phyloP scores from a whole-genome alignment of 2,113 vertebrate species.

The Gymnobelideus leadbeateri region DNA sequence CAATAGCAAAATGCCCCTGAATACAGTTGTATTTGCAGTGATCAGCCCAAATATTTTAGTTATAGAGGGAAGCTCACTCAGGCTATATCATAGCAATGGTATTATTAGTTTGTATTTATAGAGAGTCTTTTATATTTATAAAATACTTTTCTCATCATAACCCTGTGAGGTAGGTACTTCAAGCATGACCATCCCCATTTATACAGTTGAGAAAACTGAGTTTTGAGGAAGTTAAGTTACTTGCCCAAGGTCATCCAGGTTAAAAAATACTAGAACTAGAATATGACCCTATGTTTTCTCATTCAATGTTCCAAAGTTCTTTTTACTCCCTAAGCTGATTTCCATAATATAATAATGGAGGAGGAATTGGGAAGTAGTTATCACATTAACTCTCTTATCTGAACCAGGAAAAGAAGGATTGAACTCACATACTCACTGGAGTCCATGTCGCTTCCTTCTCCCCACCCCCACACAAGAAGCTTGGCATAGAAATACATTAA shows the following conservation, averaged over 20 bases:
- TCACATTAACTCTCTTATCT: not conserved
- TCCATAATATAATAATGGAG: not conserved
- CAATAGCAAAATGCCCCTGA: not conserved
- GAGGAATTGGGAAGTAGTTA: too few species aligned
- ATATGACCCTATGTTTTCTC: not conserved
- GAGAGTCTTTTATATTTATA: not conserved
- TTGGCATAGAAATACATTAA: not conserved
- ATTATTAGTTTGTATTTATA: not conserved
- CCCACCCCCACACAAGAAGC: too few species aligned
- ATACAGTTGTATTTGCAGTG: not conserved
- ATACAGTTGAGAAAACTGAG: too few species aligned
- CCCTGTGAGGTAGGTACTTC: too few species aligned
- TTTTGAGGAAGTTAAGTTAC: not conserved
- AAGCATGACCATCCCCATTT: too few species aligned
- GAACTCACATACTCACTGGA: not conserved
- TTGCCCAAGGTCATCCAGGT: not conserved
- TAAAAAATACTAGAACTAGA: not conserved
- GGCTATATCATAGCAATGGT: not conserved
- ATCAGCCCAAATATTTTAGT: not conserved
- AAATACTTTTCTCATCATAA: too few species aligned
- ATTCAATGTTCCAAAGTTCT: not conserved
- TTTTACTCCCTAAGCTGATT: not conserved
- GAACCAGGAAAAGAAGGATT: not conserved
- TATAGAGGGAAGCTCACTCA: not conserved
- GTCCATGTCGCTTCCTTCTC: not conserved